Evolutionary conservation across 2,797 vertebrate species (phyloP).

Genomic region (Tarsius wallacei): DNA sequence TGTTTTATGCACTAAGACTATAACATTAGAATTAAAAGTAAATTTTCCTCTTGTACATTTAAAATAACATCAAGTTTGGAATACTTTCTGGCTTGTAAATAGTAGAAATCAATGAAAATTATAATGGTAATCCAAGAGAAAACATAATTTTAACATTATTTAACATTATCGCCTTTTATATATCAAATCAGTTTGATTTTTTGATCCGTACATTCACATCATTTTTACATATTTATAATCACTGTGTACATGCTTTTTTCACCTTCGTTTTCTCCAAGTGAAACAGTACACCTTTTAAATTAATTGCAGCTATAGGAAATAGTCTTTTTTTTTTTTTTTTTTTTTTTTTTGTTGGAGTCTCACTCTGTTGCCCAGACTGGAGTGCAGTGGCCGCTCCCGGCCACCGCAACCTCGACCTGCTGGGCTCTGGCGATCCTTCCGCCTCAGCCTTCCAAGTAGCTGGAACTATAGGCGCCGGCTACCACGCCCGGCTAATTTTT

Average conservation of each 20-base stretch:
- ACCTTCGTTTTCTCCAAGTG: neutral
- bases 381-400: no score
- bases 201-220: constrained; percentile 29
- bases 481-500: no score
- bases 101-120: constrained; percentile 66
- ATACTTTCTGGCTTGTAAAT: neutral
- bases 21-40: constrained; percentile 50
- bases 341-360: neutral
- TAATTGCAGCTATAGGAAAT: constrained; percentile 35
- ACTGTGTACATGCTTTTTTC: neutral
- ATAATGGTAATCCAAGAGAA: constrained; percentile 42
- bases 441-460: no score
- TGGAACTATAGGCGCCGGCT: no score
- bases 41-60: constrained; percentile 51
- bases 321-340: neutral
- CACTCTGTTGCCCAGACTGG: no score
- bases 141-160: neutral
- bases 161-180: neutral
- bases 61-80: constrained; percentile 44
- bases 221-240: constrained; percentile 58
- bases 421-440: no score
- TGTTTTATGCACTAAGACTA: constrained; percentile 41
- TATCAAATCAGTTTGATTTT: constrained; percentile 61
- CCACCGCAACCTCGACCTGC: no score
- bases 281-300: constrained; percentile 40